These are phyloP conservation scores for Chloropsis hardwickii DNA, from an alignment of 2,113 vertebrate species.

Conservation along the genomic window DNA sequence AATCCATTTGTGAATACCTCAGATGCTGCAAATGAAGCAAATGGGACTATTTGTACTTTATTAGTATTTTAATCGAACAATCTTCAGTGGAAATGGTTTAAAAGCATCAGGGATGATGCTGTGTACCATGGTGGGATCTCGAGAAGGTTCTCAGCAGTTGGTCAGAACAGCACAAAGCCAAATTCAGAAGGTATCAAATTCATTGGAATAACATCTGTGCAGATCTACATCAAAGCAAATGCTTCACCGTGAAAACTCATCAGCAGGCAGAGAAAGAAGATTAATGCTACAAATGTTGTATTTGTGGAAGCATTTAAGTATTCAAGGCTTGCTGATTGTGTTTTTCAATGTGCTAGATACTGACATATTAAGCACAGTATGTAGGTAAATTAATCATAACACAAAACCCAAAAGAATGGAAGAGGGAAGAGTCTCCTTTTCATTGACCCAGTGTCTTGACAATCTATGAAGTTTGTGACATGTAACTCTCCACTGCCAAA, in stretches of 20 bases:
- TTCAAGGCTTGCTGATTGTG: not conserved
- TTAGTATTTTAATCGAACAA: not conserved
- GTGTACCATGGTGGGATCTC: not conserved
- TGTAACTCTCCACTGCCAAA: not conserved
- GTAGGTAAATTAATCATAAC: not conserved
- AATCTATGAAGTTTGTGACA: not conserved
- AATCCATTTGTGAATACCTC: not conserved
- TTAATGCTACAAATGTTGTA: not conserved
- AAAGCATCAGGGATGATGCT: not conserved
- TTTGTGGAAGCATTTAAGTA: not conserved
- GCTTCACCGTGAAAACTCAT: not conserved
- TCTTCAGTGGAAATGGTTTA: not conserved
- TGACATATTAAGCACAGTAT: not conserved
- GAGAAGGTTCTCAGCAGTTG: not conserved
- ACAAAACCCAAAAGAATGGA: not conserved
- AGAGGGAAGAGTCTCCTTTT: not conserved
- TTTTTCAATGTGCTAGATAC: not conserved
- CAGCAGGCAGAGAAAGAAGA: not conserved
- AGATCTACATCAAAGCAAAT: not conserved
- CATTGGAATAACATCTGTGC: not conserved
- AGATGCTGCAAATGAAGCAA: not conserved
- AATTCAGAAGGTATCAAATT: not conserved
- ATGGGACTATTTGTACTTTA: not conserved
- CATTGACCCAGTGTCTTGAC: not conserved
- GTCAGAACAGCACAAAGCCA: not conserved